Evolutionary conservation across 2,888 invertebrate species (phyloP).

Genomic region (Meloe dianella): DNA sequence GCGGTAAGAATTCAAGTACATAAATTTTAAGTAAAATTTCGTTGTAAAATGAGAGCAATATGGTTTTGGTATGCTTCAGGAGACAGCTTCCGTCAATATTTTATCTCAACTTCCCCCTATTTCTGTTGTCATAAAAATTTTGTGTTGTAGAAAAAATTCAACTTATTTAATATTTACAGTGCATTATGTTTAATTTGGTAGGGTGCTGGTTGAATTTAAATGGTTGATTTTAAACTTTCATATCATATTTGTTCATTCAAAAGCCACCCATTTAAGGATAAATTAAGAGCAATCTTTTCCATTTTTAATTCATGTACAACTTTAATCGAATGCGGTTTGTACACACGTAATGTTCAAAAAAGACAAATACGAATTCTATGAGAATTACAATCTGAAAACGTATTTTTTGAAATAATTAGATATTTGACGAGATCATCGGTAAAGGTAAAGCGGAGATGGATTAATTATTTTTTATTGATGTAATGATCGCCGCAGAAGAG

Average conservation of each 20-base stretch:
- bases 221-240: too few species aligned
- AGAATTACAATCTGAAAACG: neutral
- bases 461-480: neutral
- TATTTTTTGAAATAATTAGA: neutral
- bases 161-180: constrained; percentile 5
- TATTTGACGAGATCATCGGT: too few species aligned
- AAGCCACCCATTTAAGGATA: too few species aligned
- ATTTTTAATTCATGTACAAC: too few species aligned
- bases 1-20: neutral
- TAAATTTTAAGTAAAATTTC: neutral
- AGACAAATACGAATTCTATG: neutral
- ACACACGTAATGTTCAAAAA: too few species aligned
- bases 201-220: too few species aligned
- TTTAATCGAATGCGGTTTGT: too few species aligned
- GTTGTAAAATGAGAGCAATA: neutral
- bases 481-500: neutral
- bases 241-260: too few species aligned
- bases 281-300: too few species aligned
- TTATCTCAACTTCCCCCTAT: too few species aligned
- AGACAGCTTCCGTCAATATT: neutral
- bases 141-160: neutral
- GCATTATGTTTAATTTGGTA: neutral
- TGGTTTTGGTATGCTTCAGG: neutral
- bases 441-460: neutral
- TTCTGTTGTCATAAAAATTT: neutral